Conservation (phyloP, 2,113 vertebrate genomes). For the Actenoides lindsayi region DNA sequence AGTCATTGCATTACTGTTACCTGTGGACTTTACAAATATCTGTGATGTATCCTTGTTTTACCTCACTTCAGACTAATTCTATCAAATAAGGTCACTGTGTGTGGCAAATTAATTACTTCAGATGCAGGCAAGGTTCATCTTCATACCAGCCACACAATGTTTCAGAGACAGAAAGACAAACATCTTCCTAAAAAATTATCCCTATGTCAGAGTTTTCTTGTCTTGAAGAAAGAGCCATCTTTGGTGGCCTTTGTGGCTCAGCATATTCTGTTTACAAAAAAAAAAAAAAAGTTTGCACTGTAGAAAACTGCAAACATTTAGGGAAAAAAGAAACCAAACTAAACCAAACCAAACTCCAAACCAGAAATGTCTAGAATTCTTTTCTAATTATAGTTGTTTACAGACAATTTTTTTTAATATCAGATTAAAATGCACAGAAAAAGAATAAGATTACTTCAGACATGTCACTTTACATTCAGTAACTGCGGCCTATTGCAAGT, state of each 20-base stretch:
- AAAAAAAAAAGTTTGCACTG: not conserved
- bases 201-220: not conserved
- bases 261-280: not conserved
- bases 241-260: not conserved
- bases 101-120: not conserved
- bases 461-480: constrained; percentile 5
- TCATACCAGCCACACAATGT: not conserved
- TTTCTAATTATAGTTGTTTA: not conserved
- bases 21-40: not conserved
- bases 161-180: not conserved
- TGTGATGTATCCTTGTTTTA: not conserved
- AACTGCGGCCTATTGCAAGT: not conserved
- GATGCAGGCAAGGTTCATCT: not conserved
- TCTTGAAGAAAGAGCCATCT: not conserved
- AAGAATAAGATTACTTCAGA: not conserved
- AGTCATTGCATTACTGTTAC: not conserved
- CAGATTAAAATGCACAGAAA: not conserved
- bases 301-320: not conserved
- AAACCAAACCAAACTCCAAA: too few species aligned
- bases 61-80: not conserved
- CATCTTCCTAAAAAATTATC: not conserved
- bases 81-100: not conserved
- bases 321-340: not conserved
- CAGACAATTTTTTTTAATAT: not conserved
- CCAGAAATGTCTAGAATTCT: not conserved